Conservation (phyloP, 2,888 invertebrate genomes). For the Nephrocerus scutellatus region DNA sequence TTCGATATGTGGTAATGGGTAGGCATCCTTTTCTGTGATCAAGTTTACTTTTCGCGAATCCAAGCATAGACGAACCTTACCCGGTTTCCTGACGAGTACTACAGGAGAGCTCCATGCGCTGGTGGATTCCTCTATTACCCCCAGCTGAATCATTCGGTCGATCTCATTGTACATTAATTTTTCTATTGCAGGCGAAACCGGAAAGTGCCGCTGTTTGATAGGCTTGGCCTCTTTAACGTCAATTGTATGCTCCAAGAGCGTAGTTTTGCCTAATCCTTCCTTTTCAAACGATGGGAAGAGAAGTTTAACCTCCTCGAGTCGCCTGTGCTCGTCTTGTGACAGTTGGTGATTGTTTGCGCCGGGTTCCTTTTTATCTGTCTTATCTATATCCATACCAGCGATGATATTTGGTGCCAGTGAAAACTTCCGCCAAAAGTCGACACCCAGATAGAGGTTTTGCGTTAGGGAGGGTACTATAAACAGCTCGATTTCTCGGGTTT, state of each 20-base stretch:
- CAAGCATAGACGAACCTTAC: conserved; percentile 27
- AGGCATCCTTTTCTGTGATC: conserved; percentile 24
- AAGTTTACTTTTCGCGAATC: conserved; percentile 32
- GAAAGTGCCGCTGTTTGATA: conserved; percentile 21
- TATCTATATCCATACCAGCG: conserved; percentile 1
- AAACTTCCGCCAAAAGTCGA: conserved; percentile 14
- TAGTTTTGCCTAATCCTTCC: conserved; percentile 18
- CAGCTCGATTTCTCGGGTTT: conserved; percentile 1
- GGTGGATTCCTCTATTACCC: conserved; percentile 30
- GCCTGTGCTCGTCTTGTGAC: neutral
- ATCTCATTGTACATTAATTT: conserved; percentile 25
- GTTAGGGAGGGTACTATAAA: conserved; percentile 12
- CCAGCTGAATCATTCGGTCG: conserved; percentile 30
- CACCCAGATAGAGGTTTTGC: conserved; percentile 15
- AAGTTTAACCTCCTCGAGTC: neutral
- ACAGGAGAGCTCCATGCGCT: conserved; percentile 34
- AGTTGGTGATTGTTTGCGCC: conserved; percentile 2
- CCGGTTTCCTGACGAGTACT: conserved; percentile 27
- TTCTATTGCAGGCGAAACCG: conserved; percentile 20
- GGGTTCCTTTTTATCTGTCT: neutral
- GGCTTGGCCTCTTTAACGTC: conserved; percentile 18
- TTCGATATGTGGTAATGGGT: conserved; percentile 19
- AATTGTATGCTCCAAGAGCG: conserved; percentile 15
- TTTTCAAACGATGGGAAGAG: conserved; percentile 16
- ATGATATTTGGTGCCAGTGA: conserved; percentile 2